Base-by-base conservation (phyloP, 64 coral and sea anemone species). In the Hydrozoanthus tunicans region DNA sequence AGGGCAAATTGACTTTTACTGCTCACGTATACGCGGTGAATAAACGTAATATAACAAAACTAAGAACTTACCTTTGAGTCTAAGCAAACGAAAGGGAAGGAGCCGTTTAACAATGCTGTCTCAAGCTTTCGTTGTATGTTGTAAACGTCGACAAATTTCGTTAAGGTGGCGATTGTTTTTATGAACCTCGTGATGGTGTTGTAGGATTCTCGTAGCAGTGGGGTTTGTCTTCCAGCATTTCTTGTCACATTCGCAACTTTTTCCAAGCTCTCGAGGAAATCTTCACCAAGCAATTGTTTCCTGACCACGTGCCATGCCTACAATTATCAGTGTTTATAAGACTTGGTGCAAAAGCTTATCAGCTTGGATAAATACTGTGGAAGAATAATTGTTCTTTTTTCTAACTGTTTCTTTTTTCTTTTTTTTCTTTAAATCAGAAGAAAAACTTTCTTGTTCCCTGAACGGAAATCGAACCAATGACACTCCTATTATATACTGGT, bases 231-330 rank as follows among this genome's bases (percentile, higher is more conserved):
- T 6, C 68, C 84, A 12, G 57, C 84, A 74, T 60, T 60, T 6
- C 74, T 74, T 8, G 84, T 74, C 20, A 75, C 69, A 15, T 75
- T 51, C 3, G 69, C 69, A 12, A 88, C 58, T 24, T 74, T 24
- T 58, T 74, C 51, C 0, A 88, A 20, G 9, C 73, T 13, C 5
- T 73, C 9, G 1, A 70, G 73, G 9, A 88, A 59, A 32, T 7
- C 51, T 4, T 56, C 24, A 7, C 68, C 84, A 0, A 70, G 58
- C 5, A 88, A 13, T 59, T 88, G 84, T 13, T 3, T 9, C 12
- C 59, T 88, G 13, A 88, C 69, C 9, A 43, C 27, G 23, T 75
- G 0, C 68, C 68, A 88, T 60, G 68, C 84, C 84, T 88, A 70
- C 13, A 67, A 77, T 43, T 43, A 43, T 43, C 32, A 43, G 32